Percentiles rank a stretch among this genome's conserved stretches.
Evolutionary conservation across 2,888 invertebrate genomes (phyloP).

Genomic region (Cenopis cana): DNA sequence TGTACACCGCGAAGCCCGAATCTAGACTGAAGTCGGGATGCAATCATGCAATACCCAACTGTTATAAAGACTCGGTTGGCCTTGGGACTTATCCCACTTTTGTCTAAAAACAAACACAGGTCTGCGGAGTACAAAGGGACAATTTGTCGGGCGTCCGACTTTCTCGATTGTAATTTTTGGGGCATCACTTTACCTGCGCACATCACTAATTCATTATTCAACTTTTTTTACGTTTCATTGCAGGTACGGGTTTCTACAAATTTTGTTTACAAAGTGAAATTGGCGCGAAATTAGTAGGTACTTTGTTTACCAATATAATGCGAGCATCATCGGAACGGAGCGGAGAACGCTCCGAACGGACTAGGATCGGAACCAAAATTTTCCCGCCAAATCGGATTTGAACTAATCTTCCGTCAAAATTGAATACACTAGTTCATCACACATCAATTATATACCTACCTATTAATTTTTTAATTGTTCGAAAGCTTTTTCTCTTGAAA

Average conservation of each 20-base stretch:
- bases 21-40: conserved; percentile 81
- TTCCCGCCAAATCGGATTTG: conserved; percentile 25
- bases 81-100: conserved; percentile 75
- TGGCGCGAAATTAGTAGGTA: conserved; percentile 72
- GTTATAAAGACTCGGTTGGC: conserved; percentile 79
- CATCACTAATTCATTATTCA: conserved; percentile 52
- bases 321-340: conserved; percentile 52
- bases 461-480: too few species aligned
- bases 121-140: conserved; percentile 25
- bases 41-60: conserved; percentile 68
- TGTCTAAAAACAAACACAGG: conserved; percentile 57
- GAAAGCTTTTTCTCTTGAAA: too few species aligned
- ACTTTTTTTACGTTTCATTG: conserved; percentile 55
- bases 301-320: conserved; percentile 74
- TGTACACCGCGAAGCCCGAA: conserved; percentile 73
- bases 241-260: conserved; percentile 63
- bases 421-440: neutral
- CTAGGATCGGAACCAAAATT: neutral
- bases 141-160: conserved; percentile 19
- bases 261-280: conserved; percentile 75
- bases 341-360: conserved; percentile 21
- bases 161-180: conserved; percentile 21
- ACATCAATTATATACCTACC: neutral
- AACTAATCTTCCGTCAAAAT: neutral
- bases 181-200: conserved; percentile 30